phyloP scores from a whole-genome alignment of 2,113 vertebrate genomes.

The Mesitornis unicolor region DNA sequence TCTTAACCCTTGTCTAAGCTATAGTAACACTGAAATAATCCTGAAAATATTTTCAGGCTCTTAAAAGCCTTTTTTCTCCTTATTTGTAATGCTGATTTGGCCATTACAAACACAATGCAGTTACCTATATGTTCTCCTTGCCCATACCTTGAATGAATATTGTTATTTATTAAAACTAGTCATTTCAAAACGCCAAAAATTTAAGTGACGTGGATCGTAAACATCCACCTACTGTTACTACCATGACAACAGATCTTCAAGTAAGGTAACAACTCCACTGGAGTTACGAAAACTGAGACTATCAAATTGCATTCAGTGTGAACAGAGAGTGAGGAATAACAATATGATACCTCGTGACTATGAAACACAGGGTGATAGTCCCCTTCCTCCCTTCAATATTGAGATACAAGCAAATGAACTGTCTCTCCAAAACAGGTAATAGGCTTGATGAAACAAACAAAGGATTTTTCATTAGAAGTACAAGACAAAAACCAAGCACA shows the following conservation, averaged over 20 bases:
- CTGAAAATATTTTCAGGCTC: background rate
- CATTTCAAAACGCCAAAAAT: background rate
- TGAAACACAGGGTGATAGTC: background rate
- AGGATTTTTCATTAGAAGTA: background rate
- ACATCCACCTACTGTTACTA: background rate
- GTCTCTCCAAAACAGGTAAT: background rate
- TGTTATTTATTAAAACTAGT: background rate
- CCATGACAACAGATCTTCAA: background rate
- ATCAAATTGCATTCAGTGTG: slow-evolving; percentile 5
- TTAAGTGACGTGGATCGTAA: background rate
- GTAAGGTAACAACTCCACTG: slow-evolving; percentile 44
- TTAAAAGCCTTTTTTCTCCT: background rate
- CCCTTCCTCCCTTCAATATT: background rate
- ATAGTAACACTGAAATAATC: background rate
- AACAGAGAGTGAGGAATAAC: slow-evolving; percentile 2
- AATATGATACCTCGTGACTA: background rate
- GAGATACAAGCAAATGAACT: background rate
- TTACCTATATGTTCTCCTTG: background rate
- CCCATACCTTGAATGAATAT: background rate
- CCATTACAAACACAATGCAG: background rate
- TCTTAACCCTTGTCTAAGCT: background rate
- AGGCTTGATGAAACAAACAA: background rate
- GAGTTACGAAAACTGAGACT: slow-evolving; percentile 34
- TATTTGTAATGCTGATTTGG: background rate
- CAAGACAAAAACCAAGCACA: background rate